phyloP scores from a whole-genome alignment of 1,140 invertebrate genomes.

The Lordiphosa stackelbergi region DNA sequence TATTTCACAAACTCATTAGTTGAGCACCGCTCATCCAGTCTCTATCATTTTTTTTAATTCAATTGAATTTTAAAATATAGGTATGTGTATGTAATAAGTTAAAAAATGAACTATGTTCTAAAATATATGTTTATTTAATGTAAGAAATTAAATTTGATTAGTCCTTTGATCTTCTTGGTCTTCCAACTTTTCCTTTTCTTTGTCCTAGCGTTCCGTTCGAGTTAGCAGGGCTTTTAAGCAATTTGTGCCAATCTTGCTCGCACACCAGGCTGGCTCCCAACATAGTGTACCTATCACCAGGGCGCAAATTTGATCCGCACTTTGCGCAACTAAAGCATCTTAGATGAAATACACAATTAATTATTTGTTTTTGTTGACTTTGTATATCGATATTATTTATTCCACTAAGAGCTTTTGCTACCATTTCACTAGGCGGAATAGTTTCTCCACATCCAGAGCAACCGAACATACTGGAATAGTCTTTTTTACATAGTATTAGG shows the following conservation, averaged over 20 bases:
- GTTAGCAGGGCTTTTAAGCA: conserved; percentile 85
- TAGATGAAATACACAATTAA: conserved; percentile 89
- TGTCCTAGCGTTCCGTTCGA: conserved; percentile 80
- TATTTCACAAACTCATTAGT: no score
- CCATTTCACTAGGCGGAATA: conserved; percentile 93
- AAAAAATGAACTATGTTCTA: conserved; percentile 33
- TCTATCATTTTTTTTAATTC: no score
- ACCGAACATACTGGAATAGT: conserved; percentile 95
- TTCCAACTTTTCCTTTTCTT: conserved; percentile 85
- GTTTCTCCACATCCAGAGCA: conserved; percentile 90
- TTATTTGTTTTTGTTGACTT: conserved; percentile 75
- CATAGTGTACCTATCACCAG: conserved; percentile 93
- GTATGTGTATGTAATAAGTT: no score
- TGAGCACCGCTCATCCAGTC: no score
- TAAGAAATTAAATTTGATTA: conserved; percentile 67
- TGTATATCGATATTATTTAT: conserved; percentile 77
- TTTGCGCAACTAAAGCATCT: conserved; percentile 96
- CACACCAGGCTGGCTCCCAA: conserved; percentile 90
- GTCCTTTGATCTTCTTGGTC: conserved; percentile 74
- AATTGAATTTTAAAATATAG: no score
- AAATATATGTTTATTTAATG: conserved; percentile 66
- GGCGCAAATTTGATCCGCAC: conserved; percentile 89
- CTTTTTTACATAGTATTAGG: conserved; percentile 95
- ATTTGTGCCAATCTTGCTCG: conserved; percentile 95
- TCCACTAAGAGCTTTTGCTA: conserved; percentile 85